A percentile compares a stretch with the other conserved stretches of the same genome.
Evolutionary conservation across 2,113 vertebrate genomes (phyloP).

Genomic region (Hypanus sabinus): DNA sequence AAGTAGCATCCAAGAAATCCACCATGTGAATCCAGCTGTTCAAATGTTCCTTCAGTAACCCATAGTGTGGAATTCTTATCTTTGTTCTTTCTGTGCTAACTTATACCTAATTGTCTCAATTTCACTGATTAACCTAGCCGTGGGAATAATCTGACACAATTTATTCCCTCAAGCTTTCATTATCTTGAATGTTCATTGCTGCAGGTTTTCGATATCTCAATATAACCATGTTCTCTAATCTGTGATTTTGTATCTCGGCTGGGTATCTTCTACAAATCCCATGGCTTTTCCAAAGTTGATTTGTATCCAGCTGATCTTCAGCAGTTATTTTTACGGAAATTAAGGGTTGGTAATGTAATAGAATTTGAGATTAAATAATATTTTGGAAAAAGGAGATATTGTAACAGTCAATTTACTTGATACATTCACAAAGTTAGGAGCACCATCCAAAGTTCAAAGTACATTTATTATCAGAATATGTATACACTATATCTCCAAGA

Average conservation of each 20-base stretch:
- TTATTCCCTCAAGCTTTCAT: slow-evolving; percentile 8
- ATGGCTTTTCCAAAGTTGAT: background rate
- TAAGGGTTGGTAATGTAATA: background rate
- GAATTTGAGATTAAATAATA: background rate
- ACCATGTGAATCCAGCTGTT: too few species aligned
- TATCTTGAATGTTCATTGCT: background rate
- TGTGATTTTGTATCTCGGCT: background rate
- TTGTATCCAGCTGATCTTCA: background rate
- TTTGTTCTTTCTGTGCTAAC: background rate
- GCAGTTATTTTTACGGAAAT: background rate
- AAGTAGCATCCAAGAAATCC: too few species aligned
- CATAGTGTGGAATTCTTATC: background rate
- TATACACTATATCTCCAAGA: too few species aligned
- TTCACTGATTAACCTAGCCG: background rate
- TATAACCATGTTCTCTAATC: background rate
- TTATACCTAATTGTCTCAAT: background rate
- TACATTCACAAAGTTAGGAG: background rate
- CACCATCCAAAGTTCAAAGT: background rate
- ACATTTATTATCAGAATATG: too few species aligned
- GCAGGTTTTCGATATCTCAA: background rate
- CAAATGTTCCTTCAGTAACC: background rate
- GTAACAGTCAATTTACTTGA: background rate
- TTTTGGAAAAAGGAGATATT: background rate
- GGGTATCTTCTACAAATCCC: background rate
- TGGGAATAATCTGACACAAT: background rate